phyloP scores from a whole-genome alignment of 2,797 vertebrate genomes.

The Heterohyrax brucei region DNA sequence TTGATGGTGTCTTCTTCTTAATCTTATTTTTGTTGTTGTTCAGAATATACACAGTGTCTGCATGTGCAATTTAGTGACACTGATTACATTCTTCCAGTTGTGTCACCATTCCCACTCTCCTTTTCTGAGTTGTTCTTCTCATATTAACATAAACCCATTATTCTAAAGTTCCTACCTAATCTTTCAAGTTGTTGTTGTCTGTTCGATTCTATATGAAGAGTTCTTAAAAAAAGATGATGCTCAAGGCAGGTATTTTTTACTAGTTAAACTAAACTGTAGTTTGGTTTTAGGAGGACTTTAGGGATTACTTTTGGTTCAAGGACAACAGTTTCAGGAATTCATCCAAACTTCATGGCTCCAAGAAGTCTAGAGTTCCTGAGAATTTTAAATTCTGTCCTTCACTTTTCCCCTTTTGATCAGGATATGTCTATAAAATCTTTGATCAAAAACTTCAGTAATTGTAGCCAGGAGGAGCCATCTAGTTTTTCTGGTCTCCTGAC shows the following conservation, averaged over 20 bases:
- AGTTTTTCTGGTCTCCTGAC: no score
- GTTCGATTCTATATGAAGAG: neutral
- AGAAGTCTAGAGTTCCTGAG: no score
- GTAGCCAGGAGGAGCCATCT: no score
- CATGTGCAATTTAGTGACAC: neutral
- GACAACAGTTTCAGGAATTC: neutral
- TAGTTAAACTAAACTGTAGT: neutral
- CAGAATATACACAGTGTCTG: neutral
- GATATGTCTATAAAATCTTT: no score
- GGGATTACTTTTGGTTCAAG: neutral
- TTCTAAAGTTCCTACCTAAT: neutral
- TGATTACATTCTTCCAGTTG: neutral
- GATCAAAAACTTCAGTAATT: no score
- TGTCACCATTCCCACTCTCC: neutral
- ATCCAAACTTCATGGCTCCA: no score
- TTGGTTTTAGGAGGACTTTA: neutral
- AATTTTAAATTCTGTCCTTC: no score
- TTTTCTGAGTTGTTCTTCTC: neutral
- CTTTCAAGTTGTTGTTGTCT: neutral
- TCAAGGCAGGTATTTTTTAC: neutral
- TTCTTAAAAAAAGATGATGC: neutral
- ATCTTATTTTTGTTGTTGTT: neutral
- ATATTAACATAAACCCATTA: neutral
- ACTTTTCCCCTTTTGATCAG: no score
- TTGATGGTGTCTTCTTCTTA: neutral